phyloP scores from a whole-genome alignment of 2,888 invertebrate genomes.

The Encarsia formosa region DNA sequence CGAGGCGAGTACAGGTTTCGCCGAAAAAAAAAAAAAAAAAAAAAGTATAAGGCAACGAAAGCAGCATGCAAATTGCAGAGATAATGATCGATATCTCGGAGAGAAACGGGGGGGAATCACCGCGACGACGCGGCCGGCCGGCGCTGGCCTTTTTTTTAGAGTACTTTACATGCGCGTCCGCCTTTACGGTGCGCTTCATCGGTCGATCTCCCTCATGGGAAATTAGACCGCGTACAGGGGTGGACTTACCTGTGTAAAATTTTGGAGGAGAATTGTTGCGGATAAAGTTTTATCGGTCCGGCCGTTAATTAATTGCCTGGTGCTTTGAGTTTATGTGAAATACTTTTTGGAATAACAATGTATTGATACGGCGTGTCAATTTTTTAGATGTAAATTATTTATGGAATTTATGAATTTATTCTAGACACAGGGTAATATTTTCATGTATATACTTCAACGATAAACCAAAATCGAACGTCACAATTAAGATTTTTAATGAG shows the following conservation, averaged over 20 bases:
- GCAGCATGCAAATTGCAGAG: constrained; percentile 49
- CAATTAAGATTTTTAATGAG: too few relatives aligned
- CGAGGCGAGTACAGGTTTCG: background rate
- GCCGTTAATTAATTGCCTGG: too few relatives aligned
- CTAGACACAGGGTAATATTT: too few relatives aligned
- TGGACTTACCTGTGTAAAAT: background rate
- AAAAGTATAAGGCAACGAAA: background rate
- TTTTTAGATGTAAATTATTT: too few relatives aligned
- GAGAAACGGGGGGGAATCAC: constrained; percentile 30
- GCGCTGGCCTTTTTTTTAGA: constrained; percentile 30
- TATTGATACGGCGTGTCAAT: too few relatives aligned
- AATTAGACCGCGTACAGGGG: constrained; percentile 41
- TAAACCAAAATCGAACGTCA: too few relatives aligned
- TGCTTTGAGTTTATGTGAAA: too few relatives aligned
- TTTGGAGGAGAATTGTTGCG: too few relatives aligned
- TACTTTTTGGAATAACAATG: too few relatives aligned
- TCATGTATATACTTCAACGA: too few relatives aligned
- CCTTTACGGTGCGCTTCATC: constrained; percentile 20
- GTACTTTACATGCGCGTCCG: constrained; percentile 29
- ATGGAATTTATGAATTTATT: too few relatives aligned
- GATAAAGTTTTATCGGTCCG: too few relatives aligned
- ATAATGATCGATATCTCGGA: constrained; percentile 49
- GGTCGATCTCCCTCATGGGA: constrained; percentile 52
- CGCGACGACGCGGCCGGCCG: constrained; percentile 41
- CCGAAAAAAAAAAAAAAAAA: background rate